phyloP scores from a whole-genome alignment of 35 echinoderm and acorn worm species.

The Lytechinus variegatus region DNA sequence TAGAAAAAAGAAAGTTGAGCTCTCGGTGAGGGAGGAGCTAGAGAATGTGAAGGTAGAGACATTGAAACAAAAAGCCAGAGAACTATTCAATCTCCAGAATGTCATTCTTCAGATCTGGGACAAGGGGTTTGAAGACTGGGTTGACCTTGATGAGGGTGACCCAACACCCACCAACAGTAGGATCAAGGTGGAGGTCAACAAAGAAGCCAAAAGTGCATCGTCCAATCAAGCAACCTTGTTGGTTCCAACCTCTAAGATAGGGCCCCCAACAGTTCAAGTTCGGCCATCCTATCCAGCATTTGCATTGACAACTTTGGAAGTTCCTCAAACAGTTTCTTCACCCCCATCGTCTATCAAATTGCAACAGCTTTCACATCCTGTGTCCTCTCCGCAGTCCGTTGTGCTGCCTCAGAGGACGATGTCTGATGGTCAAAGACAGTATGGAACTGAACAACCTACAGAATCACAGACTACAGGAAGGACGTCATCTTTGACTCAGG shows the following conservation, averaged over 20 bases:
- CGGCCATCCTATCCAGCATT: background rate
- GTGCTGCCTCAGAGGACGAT: background rate
- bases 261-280: background rate
- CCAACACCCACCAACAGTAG: conserved; percentile 43
- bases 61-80: conserved; percentile 35
- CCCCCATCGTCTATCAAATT: too few species aligned
- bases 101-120: conserved; percentile 56
- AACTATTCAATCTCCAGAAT: conserved; percentile 44
- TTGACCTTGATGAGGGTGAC: conserved; percentile 63
- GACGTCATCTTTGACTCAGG: background rate
- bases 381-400: background rate
- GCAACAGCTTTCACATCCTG: background rate
- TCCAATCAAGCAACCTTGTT: background rate
- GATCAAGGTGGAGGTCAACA: conserved; percentile 32
- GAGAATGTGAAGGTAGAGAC: conserved; percentile 2
- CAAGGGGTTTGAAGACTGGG: conserved; percentile 70
- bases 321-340: too few species aligned
- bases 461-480: too few species aligned
- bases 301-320: background rate
- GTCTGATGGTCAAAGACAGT: background rate
- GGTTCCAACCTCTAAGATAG: background rate
- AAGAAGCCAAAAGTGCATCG: background rate
- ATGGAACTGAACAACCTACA: too few species aligned
- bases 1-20: conserved; percentile 58
- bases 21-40: conserved; percentile 31